These are phyloP conservation scores for Quadriops clusia DNA, from an alignment of 2,888 invertebrate genomes.

Conservation along the genomic window DNA sequence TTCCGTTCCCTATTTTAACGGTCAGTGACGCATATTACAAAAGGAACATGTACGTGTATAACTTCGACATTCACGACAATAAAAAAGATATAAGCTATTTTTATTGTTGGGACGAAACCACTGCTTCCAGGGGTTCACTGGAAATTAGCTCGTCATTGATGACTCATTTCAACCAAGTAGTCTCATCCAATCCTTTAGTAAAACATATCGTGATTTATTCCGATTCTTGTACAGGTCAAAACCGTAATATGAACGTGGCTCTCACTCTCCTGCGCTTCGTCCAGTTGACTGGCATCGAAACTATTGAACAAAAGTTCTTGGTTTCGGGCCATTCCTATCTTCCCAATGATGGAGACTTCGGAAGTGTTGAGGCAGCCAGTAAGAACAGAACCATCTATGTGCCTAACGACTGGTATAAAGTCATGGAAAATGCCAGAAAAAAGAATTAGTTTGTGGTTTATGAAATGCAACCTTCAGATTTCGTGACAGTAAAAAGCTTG, in stretches of 20 bases:
- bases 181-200: no score
- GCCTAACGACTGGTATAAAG: slow-evolving; percentile 4
- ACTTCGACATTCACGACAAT: slow-evolving; percentile 7
- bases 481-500: neutral
- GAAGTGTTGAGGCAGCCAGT: slow-evolving; percentile 2
- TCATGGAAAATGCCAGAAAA: slow-evolving; percentile 2
- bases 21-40: slow-evolving; percentile 4
- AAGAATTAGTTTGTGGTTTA: slow-evolving; percentile 2
- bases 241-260: slow-evolving; percentile 3
- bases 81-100: slow-evolving; percentile 2
- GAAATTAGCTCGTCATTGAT: no score
- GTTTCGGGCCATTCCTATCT: slow-evolving; percentile 4
- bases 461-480: slow-evolving; percentile 4
- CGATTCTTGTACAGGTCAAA: slow-evolving; percentile 6
- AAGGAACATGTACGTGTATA: slow-evolving; percentile 6
- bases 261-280: slow-evolving; percentile 1
- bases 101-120: slow-evolving; percentile 3
- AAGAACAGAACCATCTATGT: slow-evolving; percentile 3
- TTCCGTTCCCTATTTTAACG: slow-evolving; percentile 2
- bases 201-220: no score
- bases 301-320: slow-evolving; percentile 3
- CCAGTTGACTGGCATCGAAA: slow-evolving; percentile 1
- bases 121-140: slow-evolving; percentile 1
- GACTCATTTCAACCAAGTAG: no score
- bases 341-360: slow-evolving; percentile 5